Evolutionary conservation across 2,797 vertebrate genomes (phyloP).

Genomic region (Propithecus deckenii): DNA sequence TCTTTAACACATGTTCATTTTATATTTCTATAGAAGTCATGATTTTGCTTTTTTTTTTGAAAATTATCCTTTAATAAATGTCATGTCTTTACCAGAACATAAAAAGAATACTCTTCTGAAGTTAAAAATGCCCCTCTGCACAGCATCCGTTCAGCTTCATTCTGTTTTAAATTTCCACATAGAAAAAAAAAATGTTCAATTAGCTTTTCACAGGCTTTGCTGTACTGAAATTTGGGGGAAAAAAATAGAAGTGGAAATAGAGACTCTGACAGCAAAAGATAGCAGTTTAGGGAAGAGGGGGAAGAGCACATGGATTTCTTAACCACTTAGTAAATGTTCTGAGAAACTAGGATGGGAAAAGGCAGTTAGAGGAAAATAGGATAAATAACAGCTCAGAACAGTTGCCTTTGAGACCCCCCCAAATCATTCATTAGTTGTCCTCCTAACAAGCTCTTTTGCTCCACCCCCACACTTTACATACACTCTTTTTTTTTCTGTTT

Average conservation of each 20-base stretch:
- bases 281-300: background rate
- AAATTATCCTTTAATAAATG: background rate
- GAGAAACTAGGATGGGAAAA: background rate
- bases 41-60: background rate
- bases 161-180: background rate
- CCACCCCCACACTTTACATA: background rate
- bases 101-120: conserved; percentile 7
- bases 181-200: background rate
- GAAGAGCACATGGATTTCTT: background rate
- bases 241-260: background rate
- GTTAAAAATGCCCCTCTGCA: background rate
- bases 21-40: background rate
- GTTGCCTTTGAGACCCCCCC: background rate
- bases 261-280: conserved; percentile 8
- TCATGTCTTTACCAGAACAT: background rate
- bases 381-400: background rate
- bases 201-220: background rate
- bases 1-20: conserved; percentile 32
- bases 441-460: background rate
- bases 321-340: background rate
- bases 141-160: background rate
- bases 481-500: too few relatives aligned
- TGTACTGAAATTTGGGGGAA: background rate
- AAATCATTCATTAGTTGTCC: background rate
- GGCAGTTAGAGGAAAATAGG: background rate